Evolutionary conservation across 1,140 invertebrate genomes (phyloP), one percentile per base, ranked within the genome.

Genomic region (Zophobas morio): DNA sequence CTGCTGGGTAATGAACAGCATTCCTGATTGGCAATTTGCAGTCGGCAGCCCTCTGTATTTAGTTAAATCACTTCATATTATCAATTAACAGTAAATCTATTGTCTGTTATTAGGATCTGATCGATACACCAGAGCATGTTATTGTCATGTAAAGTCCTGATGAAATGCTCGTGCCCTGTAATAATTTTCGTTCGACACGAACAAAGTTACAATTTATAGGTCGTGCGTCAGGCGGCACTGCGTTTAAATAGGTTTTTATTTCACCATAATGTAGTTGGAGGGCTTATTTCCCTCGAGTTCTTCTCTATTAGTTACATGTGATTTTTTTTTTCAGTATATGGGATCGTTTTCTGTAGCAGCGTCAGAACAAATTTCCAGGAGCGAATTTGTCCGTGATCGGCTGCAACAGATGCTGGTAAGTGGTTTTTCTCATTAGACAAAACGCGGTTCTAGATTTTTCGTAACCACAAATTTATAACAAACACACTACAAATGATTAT

Each of bases 321-420:
- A 70, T 56, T 78, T 70, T 77, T 75, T 84, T 86, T 90, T 91
- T 49, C 89, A 94, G 93, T 94, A 94, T 85, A 91, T 93, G 90
- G 93, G 93, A 81, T 93, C 92, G 80, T 93, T 93, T 88, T 90
- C 91, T 83, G 92, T 93, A 84, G 88, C 88, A 81, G 90, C 90
- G 83, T 88, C 89, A 81, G 91, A 92, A 83, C 90, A 90, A 85
- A 87, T 89, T 82, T 87, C 89, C 77, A 88, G 91, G 84, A 90
- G 89, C 70, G 90, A 92, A 80, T 89, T 89, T 80, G 88, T 92
- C 70, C 88, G 90, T 74, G 85, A 87, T 34, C 89, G 90, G 78
- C 86, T 92, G 77, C 88, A 91, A 82, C 87, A 88, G 79, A 88
- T 93, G 87, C 89, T 91, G 88, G 93, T 93, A 84, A 88, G 88